Evolutionary conservation across 2,113 vertebrate genomes (phyloP).

Genomic region (Oncorhynchus clarkii): DNA sequence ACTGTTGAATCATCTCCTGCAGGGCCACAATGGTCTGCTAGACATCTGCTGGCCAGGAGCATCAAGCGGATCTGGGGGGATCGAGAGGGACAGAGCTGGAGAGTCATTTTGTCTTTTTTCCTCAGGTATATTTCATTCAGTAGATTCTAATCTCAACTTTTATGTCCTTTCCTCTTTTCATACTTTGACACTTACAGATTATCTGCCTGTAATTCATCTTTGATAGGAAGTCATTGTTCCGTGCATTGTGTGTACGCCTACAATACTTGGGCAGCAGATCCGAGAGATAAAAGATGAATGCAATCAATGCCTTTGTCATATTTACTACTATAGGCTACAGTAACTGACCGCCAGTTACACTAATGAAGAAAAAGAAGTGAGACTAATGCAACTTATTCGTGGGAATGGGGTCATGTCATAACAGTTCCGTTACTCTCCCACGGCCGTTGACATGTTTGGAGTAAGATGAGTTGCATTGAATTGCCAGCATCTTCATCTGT

Average conservation of each 20-base stretch:
- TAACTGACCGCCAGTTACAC: background rate
- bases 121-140: too few relatives aligned
- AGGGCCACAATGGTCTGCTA: too few relatives aligned
- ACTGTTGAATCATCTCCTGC: too few relatives aligned
- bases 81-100: too few relatives aligned
- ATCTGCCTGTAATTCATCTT: constrained; percentile 31
- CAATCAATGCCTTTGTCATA: constrained; percentile 15
- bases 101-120: too few relatives aligned
- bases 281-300: constrained; percentile 27
- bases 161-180: too few relatives aligned
- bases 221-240: constrained; percentile 40
- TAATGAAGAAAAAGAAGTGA: background rate
- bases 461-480: background rate
- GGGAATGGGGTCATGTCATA: background rate
- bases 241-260: constrained; percentile 9
- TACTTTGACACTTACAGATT: constrained; percentile 28
- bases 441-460: background rate
- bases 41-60: too few relatives aligned
- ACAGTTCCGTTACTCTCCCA: background rate
- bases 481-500: background rate
- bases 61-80: too few relatives aligned
- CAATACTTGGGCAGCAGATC: constrained; percentile 16
- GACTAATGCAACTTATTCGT: background rate
- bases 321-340: background rate
- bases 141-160: too few relatives aligned